These are phyloP conservation scores for Dascillus cervinus DNA, from an alignment of 2,888 invertebrate species.

Conservation along the genomic window DNA sequence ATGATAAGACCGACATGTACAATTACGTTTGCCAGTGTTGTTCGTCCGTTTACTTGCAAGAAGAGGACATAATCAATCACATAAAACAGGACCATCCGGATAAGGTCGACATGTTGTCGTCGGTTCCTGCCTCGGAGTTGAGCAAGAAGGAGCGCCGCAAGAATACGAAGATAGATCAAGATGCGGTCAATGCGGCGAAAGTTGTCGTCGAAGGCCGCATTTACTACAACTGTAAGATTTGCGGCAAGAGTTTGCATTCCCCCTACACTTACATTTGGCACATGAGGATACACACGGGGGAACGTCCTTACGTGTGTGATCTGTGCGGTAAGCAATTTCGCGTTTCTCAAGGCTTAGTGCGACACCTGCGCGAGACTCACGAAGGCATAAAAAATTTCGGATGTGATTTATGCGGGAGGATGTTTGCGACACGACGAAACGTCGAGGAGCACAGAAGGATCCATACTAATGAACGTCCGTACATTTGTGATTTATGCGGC, in stretches of 20 bases:
- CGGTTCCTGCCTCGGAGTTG: constrained; percentile 4
- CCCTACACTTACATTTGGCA: constrained; percentile 57
- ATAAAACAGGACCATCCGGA: constrained; percentile 27
- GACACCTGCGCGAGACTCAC: constrained; percentile 58
- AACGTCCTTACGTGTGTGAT: constrained; percentile 58
- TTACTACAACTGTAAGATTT: constrained; percentile 50
- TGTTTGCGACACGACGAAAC: constrained; percentile 54
- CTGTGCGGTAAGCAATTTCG: constrained; percentile 60
- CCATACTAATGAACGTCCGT: constrained; percentile 54
- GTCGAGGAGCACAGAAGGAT: constrained; percentile 52
- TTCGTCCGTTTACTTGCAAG: constrained; percentile 25
- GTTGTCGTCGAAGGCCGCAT: constrained; percentile 45
- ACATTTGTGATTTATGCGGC: constrained; percentile 51
- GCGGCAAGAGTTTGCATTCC: constrained; percentile 53
- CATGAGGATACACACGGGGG: constrained; percentile 57
- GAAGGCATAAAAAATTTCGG: constrained; percentile 51
- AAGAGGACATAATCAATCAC: constrained; percentile 29
- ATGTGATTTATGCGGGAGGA: constrained; percentile 50
- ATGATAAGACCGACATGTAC: constrained; percentile 9
- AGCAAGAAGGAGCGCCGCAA: constrained; percentile 22
- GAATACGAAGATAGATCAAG: constrained; percentile 38
- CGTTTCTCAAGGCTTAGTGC: constrained; percentile 54
- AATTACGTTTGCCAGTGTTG: constrained; percentile 30
- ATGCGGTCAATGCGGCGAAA: constrained; percentile 39
- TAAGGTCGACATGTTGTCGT: constrained; percentile 7